These are phyloP conservation scores for Corythucha ciliata DNA, from an alignment of 2,888 invertebrate species.

Conservation along the genomic window DNA sequence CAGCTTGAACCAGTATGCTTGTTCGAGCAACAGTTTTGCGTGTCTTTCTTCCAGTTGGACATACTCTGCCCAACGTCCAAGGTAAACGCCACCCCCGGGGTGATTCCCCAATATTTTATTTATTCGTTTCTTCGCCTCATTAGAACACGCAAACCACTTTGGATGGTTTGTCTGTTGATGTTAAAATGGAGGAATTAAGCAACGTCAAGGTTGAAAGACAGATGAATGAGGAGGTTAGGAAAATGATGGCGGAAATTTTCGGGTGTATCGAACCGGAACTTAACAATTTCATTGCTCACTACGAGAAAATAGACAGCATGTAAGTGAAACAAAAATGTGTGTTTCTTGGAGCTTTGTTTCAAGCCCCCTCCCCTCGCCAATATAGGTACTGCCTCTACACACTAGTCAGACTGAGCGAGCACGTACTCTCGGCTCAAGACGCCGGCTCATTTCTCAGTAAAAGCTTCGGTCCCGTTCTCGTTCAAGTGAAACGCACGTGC, in stretches of 20 bases:
- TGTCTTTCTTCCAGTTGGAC: slow-evolving; percentile 80
- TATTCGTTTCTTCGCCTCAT: slow-evolving; percentile 27
- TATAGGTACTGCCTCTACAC: slow-evolving; percentile 86
- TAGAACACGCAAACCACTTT: slow-evolving; percentile 51
- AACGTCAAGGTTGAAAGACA: slow-evolving; percentile 56
- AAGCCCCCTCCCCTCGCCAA: not conserved
- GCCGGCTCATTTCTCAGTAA: slow-evolving; percentile 78
- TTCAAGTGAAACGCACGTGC: slow-evolving; percentile 81
- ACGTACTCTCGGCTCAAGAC: slow-evolving; percentile 83
- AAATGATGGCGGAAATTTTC: slow-evolving; percentile 84
- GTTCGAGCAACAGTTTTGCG: slow-evolving; percentile 91
- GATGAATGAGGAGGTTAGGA: slow-evolving; percentile 67
- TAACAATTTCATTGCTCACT: slow-evolving; percentile 71
- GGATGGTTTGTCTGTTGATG: slow-evolving; percentile 43
- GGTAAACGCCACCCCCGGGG: slow-evolving; percentile 31
- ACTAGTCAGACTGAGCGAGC: slow-evolving; percentile 80
- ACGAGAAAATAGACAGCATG: slow-evolving; percentile 84
- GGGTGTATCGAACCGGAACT: slow-evolving; percentile 78
- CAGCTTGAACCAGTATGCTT: slow-evolving; percentile 85
- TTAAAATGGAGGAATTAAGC: slow-evolving; percentile 38
- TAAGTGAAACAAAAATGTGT: slow-evolving; percentile 48
- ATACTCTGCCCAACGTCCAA: slow-evolving; percentile 48
- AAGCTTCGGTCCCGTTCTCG: slow-evolving; percentile 74
- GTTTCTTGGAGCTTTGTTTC: not conserved
- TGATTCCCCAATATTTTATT: not conserved